These are phyloP conservation scores for Linyphia triangularis DNA, from an alignment of 2,888 invertebrate genomes.

Conservation along the genomic window DNA sequence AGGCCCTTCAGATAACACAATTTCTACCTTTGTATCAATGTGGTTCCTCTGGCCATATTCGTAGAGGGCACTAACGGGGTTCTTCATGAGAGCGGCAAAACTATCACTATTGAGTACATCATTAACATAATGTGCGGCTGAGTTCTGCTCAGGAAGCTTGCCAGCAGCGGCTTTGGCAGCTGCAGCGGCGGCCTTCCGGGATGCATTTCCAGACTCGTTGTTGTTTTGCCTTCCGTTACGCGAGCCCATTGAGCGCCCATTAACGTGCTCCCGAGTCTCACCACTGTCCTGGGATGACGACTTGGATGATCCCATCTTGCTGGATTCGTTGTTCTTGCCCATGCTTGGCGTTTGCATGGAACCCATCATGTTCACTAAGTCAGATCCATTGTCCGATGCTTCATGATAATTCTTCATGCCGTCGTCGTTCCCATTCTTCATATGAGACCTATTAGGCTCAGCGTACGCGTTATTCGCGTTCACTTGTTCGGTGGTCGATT, in stretches of 20 bases:
- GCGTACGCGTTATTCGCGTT: constrained; percentile 73
- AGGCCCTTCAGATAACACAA: constrained; percentile 79
- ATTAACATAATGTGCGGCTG: constrained; percentile 72
- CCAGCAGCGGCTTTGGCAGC: constrained; percentile 48
- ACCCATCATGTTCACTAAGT: constrained; percentile 69
- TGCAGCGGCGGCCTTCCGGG: constrained; percentile 57
- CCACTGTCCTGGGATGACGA: constrained; percentile 30
- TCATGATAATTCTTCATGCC: constrained; percentile 64
- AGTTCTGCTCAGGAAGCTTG: constrained; percentile 69
- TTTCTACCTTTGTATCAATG: constrained; percentile 79
- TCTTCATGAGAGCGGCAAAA: constrained; percentile 79
- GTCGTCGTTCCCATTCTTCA: constrained; percentile 47
- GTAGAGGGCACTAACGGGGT: constrained; percentile 80
- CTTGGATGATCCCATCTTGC: constrained; percentile 55
- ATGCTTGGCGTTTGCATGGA: constrained; percentile 66
- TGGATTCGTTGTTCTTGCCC: constrained; percentile 68
- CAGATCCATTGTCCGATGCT: constrained; percentile 46
- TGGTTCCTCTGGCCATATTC: constrained; percentile 80
- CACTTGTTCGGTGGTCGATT: constrained; percentile 66
- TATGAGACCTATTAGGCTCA: constrained; percentile 68
- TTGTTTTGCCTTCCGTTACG: constrained; percentile 56
- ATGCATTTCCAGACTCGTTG: constrained; percentile 45
- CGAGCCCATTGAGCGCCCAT: constrained; percentile 57
- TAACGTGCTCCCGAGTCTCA: constrained; percentile 46
- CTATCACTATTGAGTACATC: constrained; percentile 77